Conservation (phyloP, 1,140 invertebrate genomes). For the Drosophila rufa region DNA sequence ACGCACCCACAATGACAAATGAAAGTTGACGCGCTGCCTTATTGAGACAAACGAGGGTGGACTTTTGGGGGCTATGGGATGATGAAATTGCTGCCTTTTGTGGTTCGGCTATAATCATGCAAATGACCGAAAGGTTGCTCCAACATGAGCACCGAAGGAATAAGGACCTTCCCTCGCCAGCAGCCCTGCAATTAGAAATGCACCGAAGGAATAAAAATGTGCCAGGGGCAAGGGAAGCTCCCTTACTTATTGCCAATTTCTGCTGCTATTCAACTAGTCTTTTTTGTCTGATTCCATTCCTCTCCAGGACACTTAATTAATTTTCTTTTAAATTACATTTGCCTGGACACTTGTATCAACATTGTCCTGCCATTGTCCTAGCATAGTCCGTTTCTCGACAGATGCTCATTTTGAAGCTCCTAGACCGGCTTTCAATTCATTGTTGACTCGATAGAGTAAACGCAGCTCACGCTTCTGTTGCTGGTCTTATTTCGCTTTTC, state of each 20-base stretch:
- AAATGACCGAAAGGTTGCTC: conserved; percentile 47
- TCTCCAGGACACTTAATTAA: conserved; percentile 66
- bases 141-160: conserved; percentile 14
- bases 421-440: conserved; percentile 66
- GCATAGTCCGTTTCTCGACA: conserved; percentile 8
- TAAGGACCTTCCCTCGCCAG: background rate
- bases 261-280: conserved; percentile 4
- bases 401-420: conserved; percentile 57
- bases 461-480: conserved; percentile 26
- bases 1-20: conserved; percentile 71
- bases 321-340: conserved; percentile 74
- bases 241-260: conserved; percentile 35
- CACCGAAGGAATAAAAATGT: conserved; percentile 55
- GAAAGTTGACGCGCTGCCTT: conserved; percentile 70
- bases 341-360: conserved; percentile 68
- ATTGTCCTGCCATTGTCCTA: conserved; percentile 38
- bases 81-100: conserved; percentile 16
- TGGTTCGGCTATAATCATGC: conserved; percentile 47
- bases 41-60: conserved; percentile 69
- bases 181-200: conserved; percentile 70
- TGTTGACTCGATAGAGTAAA: conserved; percentile 71
- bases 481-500: conserved; percentile 7
- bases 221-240: conserved; percentile 11
- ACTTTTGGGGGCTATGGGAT: background rate
- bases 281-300: conserved; percentile 9